phyloP scores from a whole-genome alignment of 2,888 invertebrate genomes.

The Nowickia ferox region DNA sequence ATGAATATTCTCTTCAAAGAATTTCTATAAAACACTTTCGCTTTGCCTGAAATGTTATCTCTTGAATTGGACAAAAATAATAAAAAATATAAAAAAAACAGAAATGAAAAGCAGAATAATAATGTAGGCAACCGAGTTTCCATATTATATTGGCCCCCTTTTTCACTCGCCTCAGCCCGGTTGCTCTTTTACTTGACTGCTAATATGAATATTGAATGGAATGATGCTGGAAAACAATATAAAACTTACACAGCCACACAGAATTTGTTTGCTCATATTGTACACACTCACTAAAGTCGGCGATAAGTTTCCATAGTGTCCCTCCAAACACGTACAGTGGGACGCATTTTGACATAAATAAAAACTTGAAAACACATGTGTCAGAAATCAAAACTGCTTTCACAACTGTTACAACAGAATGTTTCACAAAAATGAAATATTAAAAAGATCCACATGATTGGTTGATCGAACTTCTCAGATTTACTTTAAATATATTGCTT shows the following conservation, averaged over 20 bases:
- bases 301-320: constrained; percentile 37
- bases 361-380: no score
- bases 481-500: no score
- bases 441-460: no score
- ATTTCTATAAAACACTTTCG: constrained; percentile 66
- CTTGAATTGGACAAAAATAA: constrained; percentile 56
- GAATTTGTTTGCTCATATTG: constrained; percentile 1
- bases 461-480: no score
- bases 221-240: constrained; percentile 58
- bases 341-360: no score
- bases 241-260: constrained; percentile 51
- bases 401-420: no score
- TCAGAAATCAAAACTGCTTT: no score
- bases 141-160: constrained; percentile 25
- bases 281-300: constrained; percentile 26
- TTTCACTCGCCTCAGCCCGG: not conserved
- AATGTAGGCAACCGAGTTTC: constrained; percentile 49
- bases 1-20: constrained; percentile 28
- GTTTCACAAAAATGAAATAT: no score
- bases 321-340: constrained; percentile 22
- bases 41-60: constrained; percentile 63
- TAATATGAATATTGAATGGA: constrained; percentile 46
- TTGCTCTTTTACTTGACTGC: constrained; percentile 50
- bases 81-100: not conserved
- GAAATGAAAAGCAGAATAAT: constrained; percentile 37